Percentiles rank a stretch among this genome's conserved stretches.
Conservation (phyloP, 1,140 invertebrate genomes). For the Sitobion miscanthi region DNA sequence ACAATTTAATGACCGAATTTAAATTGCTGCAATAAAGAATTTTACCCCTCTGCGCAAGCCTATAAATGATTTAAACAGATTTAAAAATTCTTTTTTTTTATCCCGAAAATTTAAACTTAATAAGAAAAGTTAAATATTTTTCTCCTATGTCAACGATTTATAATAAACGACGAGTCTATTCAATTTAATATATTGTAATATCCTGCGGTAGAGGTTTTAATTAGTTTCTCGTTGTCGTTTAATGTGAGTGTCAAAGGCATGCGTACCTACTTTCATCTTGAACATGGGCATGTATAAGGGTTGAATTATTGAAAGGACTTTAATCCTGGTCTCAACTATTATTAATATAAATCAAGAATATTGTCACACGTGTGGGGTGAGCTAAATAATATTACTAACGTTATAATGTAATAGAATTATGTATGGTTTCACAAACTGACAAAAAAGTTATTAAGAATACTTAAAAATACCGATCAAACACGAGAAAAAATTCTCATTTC, state of each 20-base stretch:
- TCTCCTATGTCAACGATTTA: not conserved
- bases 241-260: constrained; percentile 18
- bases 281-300: not conserved
- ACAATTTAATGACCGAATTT: constrained; percentile 15
- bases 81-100: not conserved
- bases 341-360: constrained; percentile 34
- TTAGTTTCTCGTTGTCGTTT: constrained; percentile 36
- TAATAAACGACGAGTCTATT: not conserved
- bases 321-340: not conserved
- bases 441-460: not conserved
- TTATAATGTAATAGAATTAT: not conserved
- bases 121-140: not conserved
- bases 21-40: constrained; percentile 10
- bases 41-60: not conserved
- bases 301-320: constrained; percentile 30
- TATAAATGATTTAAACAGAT: not conserved
- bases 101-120: not conserved
- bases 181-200: not conserved
- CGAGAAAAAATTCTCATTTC: not conserved
- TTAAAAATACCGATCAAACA: not conserved
- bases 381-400: not conserved
- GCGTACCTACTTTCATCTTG: not conserved
- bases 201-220: constrained; percentile 4
- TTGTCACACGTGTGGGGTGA: not conserved
- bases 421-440: not conserved